Base-by-base conservation (phyloP, 2,797 vertebrate species). In the Nothura maculosa region DNA sequence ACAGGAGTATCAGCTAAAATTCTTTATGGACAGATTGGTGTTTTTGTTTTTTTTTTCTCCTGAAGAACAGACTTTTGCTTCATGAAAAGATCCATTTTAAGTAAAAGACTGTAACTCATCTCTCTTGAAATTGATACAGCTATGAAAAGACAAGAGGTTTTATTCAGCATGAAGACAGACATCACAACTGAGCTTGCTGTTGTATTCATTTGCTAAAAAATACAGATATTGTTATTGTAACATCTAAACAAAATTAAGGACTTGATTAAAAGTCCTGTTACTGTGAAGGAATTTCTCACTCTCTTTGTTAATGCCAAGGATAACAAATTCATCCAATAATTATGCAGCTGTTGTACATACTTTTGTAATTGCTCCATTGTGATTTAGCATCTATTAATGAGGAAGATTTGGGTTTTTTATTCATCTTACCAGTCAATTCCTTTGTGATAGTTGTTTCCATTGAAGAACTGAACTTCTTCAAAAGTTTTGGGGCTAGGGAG, bases 401-500 rank as follows among this genome's bases (percentile, higher is more conserved):
- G 25, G n/a, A 77, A 69, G 27, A 57, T 79, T 93, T 83, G 4
- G 0, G 48, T 92, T 85, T 89, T 83, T 30, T 94, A 52, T 83
- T 92, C 64, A 91, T 93, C 98, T 98, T 98, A 99, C 99, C 99
- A 99, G 98, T 99, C 99, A 82, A 99, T 99, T 95, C 99, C 99
- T 97, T 99, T 99, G 97, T 99, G 99, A 97, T 99, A 99, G 98
- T 99, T 99, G 98, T 99, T 99, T 96, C 99, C 99, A 13, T 99
- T 99, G 97, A 99, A 99, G 98, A 99, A 99, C 94, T 99, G 99
- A 95, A 99, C 98, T 98, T 99, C 99, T 97, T 99, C 99, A 72
- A 99, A 99, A 13, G 99, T 99, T 98, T 98, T 99, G 84, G 98
- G 98, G 81, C 98, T 99, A 78, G 99, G 99, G 87, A 99, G 98